Base-by-base conservation (phyloP, 2,888 invertebrate genomes). In the Orthonevra nobilis region DNA sequence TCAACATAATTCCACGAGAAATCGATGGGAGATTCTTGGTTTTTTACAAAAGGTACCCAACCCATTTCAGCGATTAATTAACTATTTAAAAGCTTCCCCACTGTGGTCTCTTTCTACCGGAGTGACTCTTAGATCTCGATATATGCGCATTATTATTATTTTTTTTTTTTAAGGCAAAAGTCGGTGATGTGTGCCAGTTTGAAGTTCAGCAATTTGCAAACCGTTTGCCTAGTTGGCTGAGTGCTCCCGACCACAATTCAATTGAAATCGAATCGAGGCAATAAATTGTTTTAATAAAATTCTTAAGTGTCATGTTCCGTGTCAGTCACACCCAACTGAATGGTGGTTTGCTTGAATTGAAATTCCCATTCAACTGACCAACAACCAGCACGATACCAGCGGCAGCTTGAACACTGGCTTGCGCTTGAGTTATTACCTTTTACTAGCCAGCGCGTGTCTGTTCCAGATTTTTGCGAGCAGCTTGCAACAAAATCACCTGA, bases 261-360 rank as follows among this genome's bases (percentile, higher is more conserved):
- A 17, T 17, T 26, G 5, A 10, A 36, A 56, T 14, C 28, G 14
- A 44, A 61, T 52, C 50, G 23, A 19, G 44, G 64, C 64, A 38
- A 73, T 73, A 61, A 68, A 61, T 79, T 73, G 66, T 15, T 36
- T 44, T 73, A 73, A 73, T 79, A 73, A 73, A 79, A 79, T 66
- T 79, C 79, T 73, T 68, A 79, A 79, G 79, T 73, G 66, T 79
- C 73, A 73, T 73, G 79, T 79, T 79, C 73, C 73, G 61, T 68
- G 79, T 79, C 73, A 79, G 79, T 72, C 79, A 73, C 79, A 73
- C 79, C 79, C 79, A 79, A 44, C 63, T 58, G 63, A 68, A 58
- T 50, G 61, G 38, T 40, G 23, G 30, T 15, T 23, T 15, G 15
- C 26, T 60, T 52, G 72, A 60, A 72, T 79, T n/a, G n/a, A n/a